Conservation (phyloP, 2,113 vertebrate genomes). For the Misgurnus mizolepis region DNA sequence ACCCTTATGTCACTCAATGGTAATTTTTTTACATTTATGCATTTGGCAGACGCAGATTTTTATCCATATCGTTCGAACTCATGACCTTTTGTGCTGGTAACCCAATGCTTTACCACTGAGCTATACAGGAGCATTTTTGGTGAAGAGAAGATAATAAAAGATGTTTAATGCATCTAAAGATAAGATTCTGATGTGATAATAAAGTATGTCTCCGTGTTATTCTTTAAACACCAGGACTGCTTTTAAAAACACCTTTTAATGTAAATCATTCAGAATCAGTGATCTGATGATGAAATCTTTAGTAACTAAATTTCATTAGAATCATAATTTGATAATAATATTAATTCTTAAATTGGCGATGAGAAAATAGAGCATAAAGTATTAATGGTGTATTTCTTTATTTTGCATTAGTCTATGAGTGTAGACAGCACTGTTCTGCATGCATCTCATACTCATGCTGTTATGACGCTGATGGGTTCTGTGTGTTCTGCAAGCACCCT, state of each 20-base stretch:
- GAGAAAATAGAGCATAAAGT: background rate
- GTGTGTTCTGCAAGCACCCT: no score
- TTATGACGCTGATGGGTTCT: background rate
- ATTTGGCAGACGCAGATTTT: no score
- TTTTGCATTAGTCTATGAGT: background rate
- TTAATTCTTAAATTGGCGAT: background rate
- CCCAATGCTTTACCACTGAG: no score
- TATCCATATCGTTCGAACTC: no score
- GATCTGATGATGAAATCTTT: background rate
- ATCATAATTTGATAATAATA: background rate
- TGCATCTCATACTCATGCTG: background rate
- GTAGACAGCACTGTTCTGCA: background rate
- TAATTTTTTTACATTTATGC: no score
- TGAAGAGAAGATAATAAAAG: background rate
- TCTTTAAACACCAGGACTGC: conserved; percentile 38
- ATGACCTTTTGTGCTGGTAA: no score
- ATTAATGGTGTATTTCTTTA: no score
- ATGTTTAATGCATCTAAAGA: background rate
- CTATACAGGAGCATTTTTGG: background rate
- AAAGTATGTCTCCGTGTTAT: background rate
- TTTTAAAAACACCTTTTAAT: conserved; percentile 43
- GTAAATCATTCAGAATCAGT: background rate
- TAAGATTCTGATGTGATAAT: background rate
- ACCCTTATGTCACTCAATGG: background rate
- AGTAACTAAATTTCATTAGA: background rate